These are phyloP conservation scores for Amblyjoppa proteus DNA, from an alignment of 2,888 invertebrate species.

Conservation along the genomic window DNA sequence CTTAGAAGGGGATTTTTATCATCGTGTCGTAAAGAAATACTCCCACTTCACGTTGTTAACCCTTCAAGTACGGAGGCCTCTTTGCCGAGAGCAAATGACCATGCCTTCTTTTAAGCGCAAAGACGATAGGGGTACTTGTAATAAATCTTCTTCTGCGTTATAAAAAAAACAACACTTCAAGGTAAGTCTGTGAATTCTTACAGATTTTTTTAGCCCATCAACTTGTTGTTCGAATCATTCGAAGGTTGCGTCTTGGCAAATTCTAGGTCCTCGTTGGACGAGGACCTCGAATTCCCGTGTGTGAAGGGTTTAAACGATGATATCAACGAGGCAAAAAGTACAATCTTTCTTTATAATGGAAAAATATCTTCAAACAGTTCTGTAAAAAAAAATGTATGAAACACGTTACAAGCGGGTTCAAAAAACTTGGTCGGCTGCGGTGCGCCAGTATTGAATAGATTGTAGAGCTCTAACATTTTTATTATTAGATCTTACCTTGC, in stretches of 20 bases:
- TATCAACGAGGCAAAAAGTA: not conserved
- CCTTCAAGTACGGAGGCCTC: not conserved
- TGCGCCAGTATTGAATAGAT: not conserved
- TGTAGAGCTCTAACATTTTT: conserved; percentile 10
- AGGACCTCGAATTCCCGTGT: too few relatives aligned
- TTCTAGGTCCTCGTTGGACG: too few relatives aligned
- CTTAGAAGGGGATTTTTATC: not conserved
- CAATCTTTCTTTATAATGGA: not conserved
- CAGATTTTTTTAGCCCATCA: too few relatives aligned
- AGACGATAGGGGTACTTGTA: too few relatives aligned
- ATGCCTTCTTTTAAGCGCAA: too few relatives aligned
- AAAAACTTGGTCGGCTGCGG: not conserved
- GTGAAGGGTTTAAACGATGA: not conserved
- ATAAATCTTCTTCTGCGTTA: too few relatives aligned
- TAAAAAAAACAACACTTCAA: too few relatives aligned
- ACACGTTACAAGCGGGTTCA: not conserved
- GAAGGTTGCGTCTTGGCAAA: too few relatives aligned
- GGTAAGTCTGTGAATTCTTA: too few relatives aligned
- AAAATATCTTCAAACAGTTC: not conserved
- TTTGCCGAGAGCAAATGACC: too few relatives aligned
- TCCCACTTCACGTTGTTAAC: not conserved
- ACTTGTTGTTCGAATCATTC: too few relatives aligned
- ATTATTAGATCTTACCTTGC: conserved; percentile 87
- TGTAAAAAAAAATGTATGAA: not conserved
- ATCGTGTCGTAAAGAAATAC: not conserved